A percentile compares a stretch with the other conserved stretches of the same genome.
Conservation (phyloP, 1,140 invertebrate species). For the Rhopalosiphum padi region DNA sequence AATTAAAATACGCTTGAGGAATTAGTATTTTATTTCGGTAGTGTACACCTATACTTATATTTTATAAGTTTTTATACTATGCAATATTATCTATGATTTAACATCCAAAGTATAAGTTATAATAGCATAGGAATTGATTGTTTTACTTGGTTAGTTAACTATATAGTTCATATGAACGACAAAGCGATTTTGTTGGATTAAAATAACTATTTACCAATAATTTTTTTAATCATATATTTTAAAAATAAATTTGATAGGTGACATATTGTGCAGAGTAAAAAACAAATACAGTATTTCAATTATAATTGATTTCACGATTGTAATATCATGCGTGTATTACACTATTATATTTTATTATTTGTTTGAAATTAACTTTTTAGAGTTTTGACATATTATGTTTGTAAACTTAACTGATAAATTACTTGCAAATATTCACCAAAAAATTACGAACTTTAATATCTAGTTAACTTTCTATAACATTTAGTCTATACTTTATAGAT, state of each 20-base stretch:
- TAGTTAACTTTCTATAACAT: not conserved
- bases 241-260: no score
- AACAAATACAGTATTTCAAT: not conserved
- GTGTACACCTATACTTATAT: no score
- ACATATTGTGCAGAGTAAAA: not conserved
- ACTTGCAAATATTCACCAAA: not conserved
- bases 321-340: not conserved
- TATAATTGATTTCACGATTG: not conserved
- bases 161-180: not conserved
- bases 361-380: not conserved
- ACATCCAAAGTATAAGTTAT: not conserved
- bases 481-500: not conserved
- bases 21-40: no score
- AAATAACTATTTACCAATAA: not conserved
- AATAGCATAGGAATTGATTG: not conserved
- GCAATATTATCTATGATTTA: not conserved
- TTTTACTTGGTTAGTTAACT: not conserved
- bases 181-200: not conserved
- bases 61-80: not conserved
- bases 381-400: not conserved
- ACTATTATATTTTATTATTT: not conserved
- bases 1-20: no score
- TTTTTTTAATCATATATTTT: no score
- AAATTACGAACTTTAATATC: not conserved
- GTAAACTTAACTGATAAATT: not conserved